Conservation (phyloP, 2,888 invertebrate species). For the Penaeus monodon region DNA sequence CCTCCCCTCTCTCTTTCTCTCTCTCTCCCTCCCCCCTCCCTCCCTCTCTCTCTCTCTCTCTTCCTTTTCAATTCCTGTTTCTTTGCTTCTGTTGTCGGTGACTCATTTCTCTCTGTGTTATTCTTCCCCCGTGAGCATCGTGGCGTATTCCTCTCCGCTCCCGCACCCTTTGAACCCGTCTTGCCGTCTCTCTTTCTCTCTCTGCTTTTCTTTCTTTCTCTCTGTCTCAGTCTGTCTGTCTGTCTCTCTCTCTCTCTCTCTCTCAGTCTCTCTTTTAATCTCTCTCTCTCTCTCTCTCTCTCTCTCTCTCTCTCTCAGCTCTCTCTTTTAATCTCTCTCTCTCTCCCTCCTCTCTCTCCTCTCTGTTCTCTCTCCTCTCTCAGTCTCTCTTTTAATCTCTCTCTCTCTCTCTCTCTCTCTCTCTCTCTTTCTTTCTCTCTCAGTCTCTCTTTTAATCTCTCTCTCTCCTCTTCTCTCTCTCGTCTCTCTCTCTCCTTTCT, state of each 20-base stretch:
- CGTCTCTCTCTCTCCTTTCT: no score
- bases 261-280: no score
- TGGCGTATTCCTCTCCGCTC: no score
- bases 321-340: neutral
- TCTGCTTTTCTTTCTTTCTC: neutral
- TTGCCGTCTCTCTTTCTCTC: neutral
- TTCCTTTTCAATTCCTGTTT: neutral
- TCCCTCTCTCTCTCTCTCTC: neutral
- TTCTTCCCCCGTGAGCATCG: no score
- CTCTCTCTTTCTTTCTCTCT: neutral
- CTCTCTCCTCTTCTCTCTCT: neutral
- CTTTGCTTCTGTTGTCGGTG: neutral
- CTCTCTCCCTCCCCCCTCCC: neutral
- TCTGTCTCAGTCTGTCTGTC: neutral
- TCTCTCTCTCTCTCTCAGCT: neutral
- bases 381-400: no score
- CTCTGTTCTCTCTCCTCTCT: no score
- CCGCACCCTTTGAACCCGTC: no score
- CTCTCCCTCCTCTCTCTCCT: neutral
- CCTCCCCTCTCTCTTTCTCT: neutral
- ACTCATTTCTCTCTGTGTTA: no score
- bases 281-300: neutral
- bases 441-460: neutral
- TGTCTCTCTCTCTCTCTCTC: no score
- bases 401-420: neutral